phyloP scores from a whole-genome alignment of 2,113 vertebrate species.

The Phodopus roborovskii region DNA sequence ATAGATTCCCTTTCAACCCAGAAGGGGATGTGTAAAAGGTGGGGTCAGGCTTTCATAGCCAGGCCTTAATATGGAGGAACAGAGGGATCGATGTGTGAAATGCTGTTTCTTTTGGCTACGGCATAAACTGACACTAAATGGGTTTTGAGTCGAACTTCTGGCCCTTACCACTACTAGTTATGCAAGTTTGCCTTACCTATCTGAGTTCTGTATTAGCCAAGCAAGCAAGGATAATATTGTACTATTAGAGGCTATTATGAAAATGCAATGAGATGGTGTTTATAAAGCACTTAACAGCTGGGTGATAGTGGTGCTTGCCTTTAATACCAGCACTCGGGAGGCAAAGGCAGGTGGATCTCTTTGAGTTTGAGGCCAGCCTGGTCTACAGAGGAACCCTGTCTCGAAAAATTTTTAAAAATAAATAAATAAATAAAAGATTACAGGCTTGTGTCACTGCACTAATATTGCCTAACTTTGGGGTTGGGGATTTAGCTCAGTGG shows the following conservation, averaged over 20 bases:
- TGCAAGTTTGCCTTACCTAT: not conserved
- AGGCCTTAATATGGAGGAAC: not conserved
- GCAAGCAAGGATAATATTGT: not conserved
- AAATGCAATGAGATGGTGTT: not conserved
- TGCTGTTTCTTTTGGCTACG: not conserved
- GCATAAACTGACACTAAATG: not conserved
- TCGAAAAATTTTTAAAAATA: too few relatives aligned
- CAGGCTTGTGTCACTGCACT: too few relatives aligned
- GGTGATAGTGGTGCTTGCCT: too few relatives aligned
- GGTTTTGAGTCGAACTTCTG: slow-evolving; percentile 9
- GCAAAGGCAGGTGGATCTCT: too few relatives aligned
- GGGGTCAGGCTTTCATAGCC: not conserved
- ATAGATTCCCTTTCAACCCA: not conserved
- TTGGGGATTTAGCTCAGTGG: too few relatives aligned
- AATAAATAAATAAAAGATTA: too few relatives aligned
- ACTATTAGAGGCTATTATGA: not conserved
- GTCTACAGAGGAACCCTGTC: too few relatives aligned
- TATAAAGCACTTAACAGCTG: slow-evolving; percentile 5
- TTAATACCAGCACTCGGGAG: too few relatives aligned
- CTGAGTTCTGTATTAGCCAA: not conserved
- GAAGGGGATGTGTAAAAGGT: not conserved
- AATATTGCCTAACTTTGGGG: too few relatives aligned
- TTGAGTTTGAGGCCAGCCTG: too few relatives aligned
- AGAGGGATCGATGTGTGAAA: not conserved
- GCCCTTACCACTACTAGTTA: not conserved